A percentile compares a stretch with the other conserved stretches of the same genome.
phyloP scores from a whole-genome alignment of 2,113 vertebrate species.

The Aptenodytes patagonicus region DNA sequence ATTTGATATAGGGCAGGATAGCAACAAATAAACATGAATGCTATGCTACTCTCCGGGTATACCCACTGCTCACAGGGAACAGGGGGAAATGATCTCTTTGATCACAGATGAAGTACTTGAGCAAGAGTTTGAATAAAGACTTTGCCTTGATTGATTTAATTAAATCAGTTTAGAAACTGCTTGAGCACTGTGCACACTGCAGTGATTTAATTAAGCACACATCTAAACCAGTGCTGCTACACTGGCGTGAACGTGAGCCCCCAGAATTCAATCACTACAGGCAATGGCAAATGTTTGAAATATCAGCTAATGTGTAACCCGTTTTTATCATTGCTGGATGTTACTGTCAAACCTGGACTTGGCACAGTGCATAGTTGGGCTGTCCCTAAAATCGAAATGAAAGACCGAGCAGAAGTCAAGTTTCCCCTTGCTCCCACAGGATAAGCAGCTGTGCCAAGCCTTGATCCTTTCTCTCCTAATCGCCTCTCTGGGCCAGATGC shows the following conservation, averaged over 20 bases:
- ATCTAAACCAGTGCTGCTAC: background rate
- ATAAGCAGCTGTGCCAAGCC: background rate
- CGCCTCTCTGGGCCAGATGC: rapidly evolving
- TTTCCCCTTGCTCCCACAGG: background rate
- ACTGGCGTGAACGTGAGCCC: background rate
- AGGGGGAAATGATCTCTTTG: background rate
- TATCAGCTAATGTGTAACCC: rapidly evolving
- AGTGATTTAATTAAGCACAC: background rate
- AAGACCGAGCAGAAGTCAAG: background rate
- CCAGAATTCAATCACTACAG: background rate
- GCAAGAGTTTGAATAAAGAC: background rate
- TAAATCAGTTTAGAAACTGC: background rate
- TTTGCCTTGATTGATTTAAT: background rate
- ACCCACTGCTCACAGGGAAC: background rate
- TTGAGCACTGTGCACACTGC: background rate
- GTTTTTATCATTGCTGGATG: background rate
- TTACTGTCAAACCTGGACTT: background rate
- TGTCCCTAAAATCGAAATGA: background rate
- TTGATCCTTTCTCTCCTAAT: background rate
- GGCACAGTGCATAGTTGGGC: background rate
- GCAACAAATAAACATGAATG: background rate
- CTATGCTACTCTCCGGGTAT: background rate
- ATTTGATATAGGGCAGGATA: background rate
- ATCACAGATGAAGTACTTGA: background rate
- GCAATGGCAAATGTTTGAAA: background rate